Evolutionary conservation across 1,140 invertebrate genomes (phyloP), one percentile per base, ranked within the genome.

Genomic region (Zophobas morio): DNA sequence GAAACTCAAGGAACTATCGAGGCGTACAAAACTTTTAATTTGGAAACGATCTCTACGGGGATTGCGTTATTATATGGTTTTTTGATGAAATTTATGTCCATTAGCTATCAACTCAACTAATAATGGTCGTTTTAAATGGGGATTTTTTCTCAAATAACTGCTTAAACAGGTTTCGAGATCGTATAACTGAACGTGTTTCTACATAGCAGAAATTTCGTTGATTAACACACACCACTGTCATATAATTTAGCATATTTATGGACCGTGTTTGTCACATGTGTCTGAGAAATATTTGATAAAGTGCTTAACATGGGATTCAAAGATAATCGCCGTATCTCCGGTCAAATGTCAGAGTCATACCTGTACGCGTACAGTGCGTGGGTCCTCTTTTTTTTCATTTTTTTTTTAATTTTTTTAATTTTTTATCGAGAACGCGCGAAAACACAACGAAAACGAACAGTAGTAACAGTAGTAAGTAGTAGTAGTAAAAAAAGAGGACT

Each of bases 181-280:
- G 71, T 73, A 73, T 73, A 73, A 73, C 71, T 73, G 71, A 73
- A 73, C 51, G 54, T 75, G 53, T 60, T 60, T 75, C 73, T 60
- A 60, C 53, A 60, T 63, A 53, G 49, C 60, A 63, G 56, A 60
- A 75, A 75, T 75, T 75, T 75, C 56, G 74, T 63, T 75, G 74
- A 75, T 75, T 75, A 75, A 75, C 74, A 63, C 56, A 75, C 73
- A 66, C 56, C 56, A 75, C 40, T 75, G 74, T 63, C 56, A 75
- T 75, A 75, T 75, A 66, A 75, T 75, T 75, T 75, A 75, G 47
- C 47, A 75, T 75, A 75, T 75, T 75, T 53, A 60, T 75, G 56
- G 74, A 47, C 40, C 60, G 70, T 72, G 70, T 72, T 54, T 72
- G 70, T 72, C 70, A 72, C 70, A 54, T 72, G 54, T 54, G 49